Evolutionary conservation across 2,888 invertebrate genomes (phyloP), one percentile per base, ranked within the genome.

Genomic region (Mechanitis messenoides): DNA sequence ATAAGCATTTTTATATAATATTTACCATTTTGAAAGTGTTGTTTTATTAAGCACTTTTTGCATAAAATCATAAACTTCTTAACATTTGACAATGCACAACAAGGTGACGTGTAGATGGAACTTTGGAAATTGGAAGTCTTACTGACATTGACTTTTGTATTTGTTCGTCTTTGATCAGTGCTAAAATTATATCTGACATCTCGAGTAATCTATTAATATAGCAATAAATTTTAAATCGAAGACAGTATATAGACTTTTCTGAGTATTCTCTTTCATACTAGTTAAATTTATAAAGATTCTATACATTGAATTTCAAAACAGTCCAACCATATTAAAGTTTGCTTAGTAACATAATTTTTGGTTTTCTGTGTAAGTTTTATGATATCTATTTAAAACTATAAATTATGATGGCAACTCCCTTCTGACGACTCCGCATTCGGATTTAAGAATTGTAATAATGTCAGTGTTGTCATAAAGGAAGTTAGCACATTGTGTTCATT

Each of bases 61-160:
- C 50, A 53, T 12, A 20, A 50, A 59, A 56, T 57, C 46, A 45
- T 33, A 9, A 59, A 59, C 42, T 55, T 58, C 35, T 55, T 33
- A 56, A 69, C 73, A 71, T 63, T 67, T 75, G 74, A 79, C 76
- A 80, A 72, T 69, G 70, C 72, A 74, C 71, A 67, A 69, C 62
- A 66, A 76, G 83, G 63, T 85, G 85, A 85, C 84, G 85, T 86
- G 86, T 83, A 74, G 75, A 71, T 50, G 47, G 65, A 66, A 33
- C 28, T 42, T 42, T 42, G 53, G 53, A 6, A 12, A 31, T 53
- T 31, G 33, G 35, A 5, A 3, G 35, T 35, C 1, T 31, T 31
- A 50, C 11, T 50, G 50, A 50, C 50, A 31, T 50, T 50, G 31
- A 50, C 50, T 31, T 50, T 31, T 3, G 9, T 42, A 9, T 9